These are phyloP conservation scores for Pseudomyrmex cubaensis DNA, from an alignment of 1,140 invertebrate genomes.

Conservation along the genomic window DNA sequence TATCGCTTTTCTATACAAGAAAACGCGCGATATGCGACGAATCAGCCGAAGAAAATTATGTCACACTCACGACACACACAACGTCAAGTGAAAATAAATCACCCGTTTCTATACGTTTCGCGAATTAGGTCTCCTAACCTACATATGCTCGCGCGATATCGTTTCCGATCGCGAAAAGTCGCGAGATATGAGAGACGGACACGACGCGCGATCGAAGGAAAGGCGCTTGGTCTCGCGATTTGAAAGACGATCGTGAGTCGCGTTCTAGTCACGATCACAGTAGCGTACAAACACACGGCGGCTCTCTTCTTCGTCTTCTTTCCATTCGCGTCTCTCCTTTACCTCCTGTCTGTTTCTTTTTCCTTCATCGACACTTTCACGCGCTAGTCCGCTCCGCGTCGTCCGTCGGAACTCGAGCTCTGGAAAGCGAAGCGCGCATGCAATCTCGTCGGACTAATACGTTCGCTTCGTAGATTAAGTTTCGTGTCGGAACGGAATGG, in stretches of 20 bases:
- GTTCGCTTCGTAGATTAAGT: slow-evolving; percentile 28
- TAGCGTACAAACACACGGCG: slow-evolving; percentile 35
- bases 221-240: neutral
- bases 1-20: neutral
- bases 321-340: neutral
- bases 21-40: neutral
- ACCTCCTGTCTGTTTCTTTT: slow-evolving; percentile 1
- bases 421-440: slow-evolving; percentile 27
- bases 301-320: neutral
- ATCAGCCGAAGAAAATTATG: slow-evolving; percentile 41
- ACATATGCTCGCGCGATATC: slow-evolving; percentile 29
- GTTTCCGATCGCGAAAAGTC: neutral
- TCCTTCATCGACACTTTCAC: slow-evolving; percentile 55
- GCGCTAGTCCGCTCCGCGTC: neutral
- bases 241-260: slow-evolving; percentile 23
- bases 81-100: slow-evolving; percentile 31
- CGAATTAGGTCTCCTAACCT: slow-evolving; percentile 57
- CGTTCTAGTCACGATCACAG: neutral
- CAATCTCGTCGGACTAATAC: slow-evolving; percentile 57
- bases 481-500: neutral
- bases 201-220: neutral
- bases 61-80: slow-evolving; percentile 35
- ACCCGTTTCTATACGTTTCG: slow-evolving; percentile 6
- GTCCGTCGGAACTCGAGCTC: neutral
- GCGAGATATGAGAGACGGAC: neutral